Conservation (phyloP, 2,888 invertebrate species). For the Agrochola lychnidis region DNA sequence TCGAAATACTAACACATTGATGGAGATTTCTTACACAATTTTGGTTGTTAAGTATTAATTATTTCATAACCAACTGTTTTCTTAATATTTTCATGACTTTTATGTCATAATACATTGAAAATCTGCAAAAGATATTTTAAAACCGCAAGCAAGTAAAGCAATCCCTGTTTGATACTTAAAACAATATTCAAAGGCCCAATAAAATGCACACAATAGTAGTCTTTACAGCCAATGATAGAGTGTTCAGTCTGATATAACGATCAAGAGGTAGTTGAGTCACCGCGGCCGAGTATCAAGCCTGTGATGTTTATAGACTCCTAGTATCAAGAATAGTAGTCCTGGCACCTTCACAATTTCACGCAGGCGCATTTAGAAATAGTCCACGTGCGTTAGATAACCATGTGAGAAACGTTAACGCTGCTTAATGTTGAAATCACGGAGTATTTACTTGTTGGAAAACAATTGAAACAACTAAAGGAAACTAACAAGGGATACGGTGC, state of each 20-base stretch:
- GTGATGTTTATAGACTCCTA: slow-evolving; percentile 2
- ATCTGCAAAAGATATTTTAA: neutral
- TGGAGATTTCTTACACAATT: neutral
- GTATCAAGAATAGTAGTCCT: neutral
- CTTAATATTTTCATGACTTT: neutral
- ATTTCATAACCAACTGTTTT: neutral
- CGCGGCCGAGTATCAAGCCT: neutral
- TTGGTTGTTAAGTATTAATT: neutral
- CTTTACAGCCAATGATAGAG: neutral
- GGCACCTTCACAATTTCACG: neutral
- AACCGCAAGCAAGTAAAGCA: neutral
- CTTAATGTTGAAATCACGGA: too few relatives aligned
- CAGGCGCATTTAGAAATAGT: neutral
- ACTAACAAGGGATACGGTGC: too few relatives aligned
- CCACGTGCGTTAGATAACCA: neutral
- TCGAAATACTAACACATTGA: neutral
- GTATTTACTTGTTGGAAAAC: neutral
- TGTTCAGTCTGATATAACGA: too few relatives aligned
- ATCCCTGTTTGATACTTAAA: neutral
- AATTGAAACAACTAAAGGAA: neutral
- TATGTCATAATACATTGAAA: neutral
- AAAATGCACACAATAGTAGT: neutral
- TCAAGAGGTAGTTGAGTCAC: neutral
- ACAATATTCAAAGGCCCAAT: neutral
- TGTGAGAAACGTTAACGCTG: neutral